Percentiles rank a stretch among this genome's conserved stretches.
Evolutionary conservation across 2,797 vertebrate genomes (phyloP).

Genomic region (Philypnodon macrostomus): DNA sequence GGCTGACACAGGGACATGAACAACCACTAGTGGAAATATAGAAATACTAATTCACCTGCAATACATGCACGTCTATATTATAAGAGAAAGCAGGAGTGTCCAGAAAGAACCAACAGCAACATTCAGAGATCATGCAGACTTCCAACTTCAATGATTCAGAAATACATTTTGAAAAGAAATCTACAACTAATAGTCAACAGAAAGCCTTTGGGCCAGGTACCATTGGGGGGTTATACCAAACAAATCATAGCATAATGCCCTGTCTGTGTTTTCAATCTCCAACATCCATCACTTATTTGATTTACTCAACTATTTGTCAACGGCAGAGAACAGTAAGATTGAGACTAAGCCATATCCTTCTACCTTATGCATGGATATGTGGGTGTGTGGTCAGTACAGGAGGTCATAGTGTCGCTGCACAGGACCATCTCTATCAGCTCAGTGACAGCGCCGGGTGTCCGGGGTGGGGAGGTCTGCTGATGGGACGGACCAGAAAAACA

Average conservation of each 20-base stretch:
- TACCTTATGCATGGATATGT: background rate
- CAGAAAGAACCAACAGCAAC: no score
- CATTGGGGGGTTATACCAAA: background rate
- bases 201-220: background rate
- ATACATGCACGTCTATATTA: no score
- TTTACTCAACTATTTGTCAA: conserved; percentile 4
- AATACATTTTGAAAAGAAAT: no score
- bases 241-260: background rate
- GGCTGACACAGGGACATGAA: no score
- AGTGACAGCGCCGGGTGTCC: conserved; percentile 16
- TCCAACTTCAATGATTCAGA: no score
- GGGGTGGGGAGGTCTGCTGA: conserved; percentile 14
- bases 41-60: no score
- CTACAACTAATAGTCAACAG: no score
- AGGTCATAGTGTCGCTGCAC: conserved; percentile 27
- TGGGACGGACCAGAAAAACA: conserved; percentile 49
- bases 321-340: background rate
- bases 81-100: no score
- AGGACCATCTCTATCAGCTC: conserved; percentile 43
- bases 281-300: conserved; percentile 14
- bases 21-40: no score
- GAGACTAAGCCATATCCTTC: conserved; percentile 12
- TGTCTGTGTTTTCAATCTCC: background rate
- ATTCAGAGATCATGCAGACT: no score
- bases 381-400: conserved; percentile 5